Evolutionary conservation across 2,113 vertebrate genomes (phyloP).

Genomic region (Bungarus multicinctus): DNA sequence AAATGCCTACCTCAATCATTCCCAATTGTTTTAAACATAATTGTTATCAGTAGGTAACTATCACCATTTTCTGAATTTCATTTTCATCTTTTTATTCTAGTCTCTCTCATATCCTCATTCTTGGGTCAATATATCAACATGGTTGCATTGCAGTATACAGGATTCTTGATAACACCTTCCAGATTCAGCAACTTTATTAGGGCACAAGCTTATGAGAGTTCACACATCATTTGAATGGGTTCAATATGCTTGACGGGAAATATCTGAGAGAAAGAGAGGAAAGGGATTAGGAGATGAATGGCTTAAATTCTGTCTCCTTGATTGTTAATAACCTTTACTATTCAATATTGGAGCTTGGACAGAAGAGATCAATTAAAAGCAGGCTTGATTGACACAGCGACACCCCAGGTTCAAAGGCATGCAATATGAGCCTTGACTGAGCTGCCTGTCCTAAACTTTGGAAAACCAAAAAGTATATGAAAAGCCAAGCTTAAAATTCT

Average conservation of each 20-base stretch:
- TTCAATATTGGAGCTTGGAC: fast-evolving
- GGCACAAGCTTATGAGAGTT: background rate
- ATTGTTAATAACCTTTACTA: slow-evolving; percentile 1
- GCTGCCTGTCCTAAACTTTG: slow-evolving; percentile 52
- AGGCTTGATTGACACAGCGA: slow-evolving; percentile 31
- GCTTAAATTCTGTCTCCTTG: background rate
- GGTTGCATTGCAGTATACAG: background rate
- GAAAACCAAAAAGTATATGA: slow-evolving; percentile 42
- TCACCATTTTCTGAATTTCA: background rate
- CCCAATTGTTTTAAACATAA: background rate
- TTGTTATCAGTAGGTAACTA: background rate
- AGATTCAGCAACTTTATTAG: background rate
- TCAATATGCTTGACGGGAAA: background rate
- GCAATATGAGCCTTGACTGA: slow-evolving; percentile 61
- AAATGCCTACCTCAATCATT: background rate
- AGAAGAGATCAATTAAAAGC: slow-evolving; percentile 11
- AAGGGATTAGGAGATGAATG: background rate
- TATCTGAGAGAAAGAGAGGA: fast-evolving
- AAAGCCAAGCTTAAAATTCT: slow-evolving; percentile 53
- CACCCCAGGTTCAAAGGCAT: slow-evolving; percentile 45
- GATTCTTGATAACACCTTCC: background rate
- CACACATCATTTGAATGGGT: background rate
- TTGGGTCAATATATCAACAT: background rate
- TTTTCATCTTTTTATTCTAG: background rate
- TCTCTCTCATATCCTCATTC: background rate